Conservation (phyloP, 2,113 vertebrate genomes). For the Catharus bicknelli region DNA sequence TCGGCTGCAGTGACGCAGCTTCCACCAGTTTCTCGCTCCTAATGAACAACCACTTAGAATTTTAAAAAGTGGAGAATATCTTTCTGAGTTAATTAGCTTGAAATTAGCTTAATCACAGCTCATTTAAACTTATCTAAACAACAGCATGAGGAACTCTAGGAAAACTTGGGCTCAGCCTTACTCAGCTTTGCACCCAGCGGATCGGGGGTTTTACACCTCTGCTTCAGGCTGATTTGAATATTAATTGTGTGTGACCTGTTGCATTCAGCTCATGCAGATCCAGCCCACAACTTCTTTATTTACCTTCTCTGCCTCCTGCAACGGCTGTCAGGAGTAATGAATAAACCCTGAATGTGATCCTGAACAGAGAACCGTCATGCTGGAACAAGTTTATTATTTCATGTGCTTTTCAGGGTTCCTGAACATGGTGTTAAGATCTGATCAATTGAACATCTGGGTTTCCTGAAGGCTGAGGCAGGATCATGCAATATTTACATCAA, state of each 20-base stretch:
- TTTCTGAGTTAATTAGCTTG: conserved; percentile 85
- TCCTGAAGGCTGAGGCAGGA: conserved; percentile 24
- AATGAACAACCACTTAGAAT: conserved; percentile 80
- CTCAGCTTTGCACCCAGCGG: background rate
- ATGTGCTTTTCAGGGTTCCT: conserved; percentile 54
- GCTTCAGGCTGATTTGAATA: conserved; percentile 3
- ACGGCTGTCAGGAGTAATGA: conserved; percentile 4
- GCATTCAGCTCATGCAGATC: background rate
- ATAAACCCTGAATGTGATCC: conserved; percentile 29
- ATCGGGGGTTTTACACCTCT: background rate
- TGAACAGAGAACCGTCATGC: conserved; percentile 35
- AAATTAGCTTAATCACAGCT: conserved; percentile 87
- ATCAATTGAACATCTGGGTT: conserved; percentile 46
- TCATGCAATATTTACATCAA: conserved; percentile 47
- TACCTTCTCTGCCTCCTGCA: conserved; percentile 5
- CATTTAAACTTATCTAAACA: conserved; percentile 89
- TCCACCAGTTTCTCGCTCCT: conserved; percentile 63
- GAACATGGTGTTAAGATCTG: conserved; percentile 18
- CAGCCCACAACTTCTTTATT: background rate
- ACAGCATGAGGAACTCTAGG: conserved; percentile 77
- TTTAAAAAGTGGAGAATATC: conserved; percentile 81
- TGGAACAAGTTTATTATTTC: conserved; percentile 68
- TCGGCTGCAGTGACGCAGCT: conserved; percentile 66
- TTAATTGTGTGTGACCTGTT: conserved; percentile 21
- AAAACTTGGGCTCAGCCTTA: conserved; percentile 67